Conservation (phyloP, 2,888 invertebrate species). For the Eremobia ochroleuca region DNA sequence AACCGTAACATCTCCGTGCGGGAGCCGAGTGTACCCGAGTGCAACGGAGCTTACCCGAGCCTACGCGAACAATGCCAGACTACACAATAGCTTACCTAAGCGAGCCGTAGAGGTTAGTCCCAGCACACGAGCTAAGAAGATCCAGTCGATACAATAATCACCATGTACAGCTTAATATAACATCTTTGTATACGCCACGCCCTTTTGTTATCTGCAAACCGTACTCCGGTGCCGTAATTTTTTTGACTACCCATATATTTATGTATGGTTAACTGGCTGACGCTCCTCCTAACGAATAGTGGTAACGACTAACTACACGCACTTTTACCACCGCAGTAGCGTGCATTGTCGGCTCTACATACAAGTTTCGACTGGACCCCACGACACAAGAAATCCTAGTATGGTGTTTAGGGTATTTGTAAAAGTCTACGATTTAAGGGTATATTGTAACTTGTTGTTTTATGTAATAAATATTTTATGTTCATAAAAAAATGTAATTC, state of each 20-base stretch:
- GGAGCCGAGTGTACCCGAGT: constrained; percentile 5
- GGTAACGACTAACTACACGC: not conserved
- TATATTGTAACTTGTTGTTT: no score
- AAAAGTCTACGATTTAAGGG: not conserved
- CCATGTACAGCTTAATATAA: not conserved
- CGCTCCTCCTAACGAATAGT: not conserved
- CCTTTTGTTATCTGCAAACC: not conserved
- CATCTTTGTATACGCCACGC: not conserved
- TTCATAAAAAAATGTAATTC: no score
- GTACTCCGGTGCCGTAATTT: not conserved
- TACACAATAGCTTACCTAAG: constrained; percentile 53
- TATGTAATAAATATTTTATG: no score
- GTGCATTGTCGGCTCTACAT: not conserved
- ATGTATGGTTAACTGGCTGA: not conserved
- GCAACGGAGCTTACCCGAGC: constrained; percentile 9
- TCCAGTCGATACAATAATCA: not conserved
- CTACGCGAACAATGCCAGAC: constrained; percentile 31
- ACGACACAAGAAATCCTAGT: not conserved
- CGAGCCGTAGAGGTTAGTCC: constrained; percentile 12
- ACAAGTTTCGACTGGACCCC: not conserved
- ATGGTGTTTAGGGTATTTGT: not conserved
- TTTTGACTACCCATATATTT: not conserved
- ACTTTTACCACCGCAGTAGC: no score
- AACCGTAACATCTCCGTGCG: constrained; percentile 22
- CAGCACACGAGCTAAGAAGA: not conserved